Conservation (phyloP, 2,797 vertebrate genomes). For the Premnoplex brunnescens region DNA sequence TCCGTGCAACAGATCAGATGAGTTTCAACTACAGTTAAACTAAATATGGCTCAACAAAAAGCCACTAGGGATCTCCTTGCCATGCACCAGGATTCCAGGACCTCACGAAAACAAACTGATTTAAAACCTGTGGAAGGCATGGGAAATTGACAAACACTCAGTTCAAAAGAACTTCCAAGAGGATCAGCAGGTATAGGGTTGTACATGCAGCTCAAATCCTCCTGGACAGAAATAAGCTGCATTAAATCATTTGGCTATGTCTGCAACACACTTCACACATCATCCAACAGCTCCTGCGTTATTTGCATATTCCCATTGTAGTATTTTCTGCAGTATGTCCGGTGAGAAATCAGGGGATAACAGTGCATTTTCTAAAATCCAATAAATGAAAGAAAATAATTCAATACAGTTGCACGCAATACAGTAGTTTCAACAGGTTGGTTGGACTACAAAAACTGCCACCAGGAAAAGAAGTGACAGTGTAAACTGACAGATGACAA, state of each 20-base stretch:
- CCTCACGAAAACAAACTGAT: not conserved
- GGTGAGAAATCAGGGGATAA: not conserved
- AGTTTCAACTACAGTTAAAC: not conserved
- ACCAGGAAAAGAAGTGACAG: not conserved
- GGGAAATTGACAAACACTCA: not conserved
- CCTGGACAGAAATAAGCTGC: not conserved
- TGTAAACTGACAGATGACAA: not conserved
- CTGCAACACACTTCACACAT: not conserved
- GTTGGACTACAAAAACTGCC: not conserved
- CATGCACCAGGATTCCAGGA: not conserved
- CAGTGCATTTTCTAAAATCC: not conserved
- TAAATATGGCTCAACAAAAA: not conserved
- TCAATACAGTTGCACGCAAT: not conserved
- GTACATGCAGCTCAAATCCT: not conserved
- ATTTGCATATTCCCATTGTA: not conserved
- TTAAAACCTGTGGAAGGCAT: not conserved
- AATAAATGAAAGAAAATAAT: not conserved
- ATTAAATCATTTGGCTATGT: not conserved
- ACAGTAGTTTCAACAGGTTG: not conserved
- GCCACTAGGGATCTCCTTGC: not conserved
- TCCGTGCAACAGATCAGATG: not conserved
- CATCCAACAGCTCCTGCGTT: not conserved
- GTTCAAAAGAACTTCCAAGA: not conserved
- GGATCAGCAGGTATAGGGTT: not conserved
- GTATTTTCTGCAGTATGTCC: not conserved